Conservation (phyloP, 1,140 invertebrate species). For the Achatina immaculata region DNA sequence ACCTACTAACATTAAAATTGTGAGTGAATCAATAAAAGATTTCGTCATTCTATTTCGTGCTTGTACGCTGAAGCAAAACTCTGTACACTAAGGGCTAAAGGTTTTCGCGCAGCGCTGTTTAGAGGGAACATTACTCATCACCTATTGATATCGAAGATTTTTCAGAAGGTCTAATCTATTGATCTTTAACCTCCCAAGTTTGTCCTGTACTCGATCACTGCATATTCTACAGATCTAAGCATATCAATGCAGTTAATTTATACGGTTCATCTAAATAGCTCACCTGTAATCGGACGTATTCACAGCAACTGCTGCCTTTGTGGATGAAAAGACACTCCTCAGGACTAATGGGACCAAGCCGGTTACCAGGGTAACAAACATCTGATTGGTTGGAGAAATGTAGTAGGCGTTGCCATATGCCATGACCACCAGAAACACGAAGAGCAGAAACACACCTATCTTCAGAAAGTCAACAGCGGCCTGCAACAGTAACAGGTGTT, state of each 20-base stretch:
- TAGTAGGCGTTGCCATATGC: conserved; percentile 40
- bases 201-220: background rate
- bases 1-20: too few species aligned
- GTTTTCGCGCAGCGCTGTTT: background rate
- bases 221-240: background rate
- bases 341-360: conserved; percentile 33
- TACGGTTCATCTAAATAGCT: too few species aligned
- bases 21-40: too few species aligned
- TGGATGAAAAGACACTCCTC: conserved; percentile 29
- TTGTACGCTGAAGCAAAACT: too few species aligned
- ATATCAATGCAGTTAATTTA: background rate
- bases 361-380: conserved; percentile 39
- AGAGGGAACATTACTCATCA: background rate
- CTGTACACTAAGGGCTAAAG: too few species aligned
- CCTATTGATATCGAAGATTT: background rate
- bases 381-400: conserved; percentile 36
- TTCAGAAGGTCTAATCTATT: background rate
- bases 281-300: conserved; percentile 24
- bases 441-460: conserved; percentile 37
- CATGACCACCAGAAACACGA: conserved; percentile 37
- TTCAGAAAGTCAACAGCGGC: conserved; percentile 25
- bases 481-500: background rate
- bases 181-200: background rate
- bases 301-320: background rate
- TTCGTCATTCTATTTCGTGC: too few species aligned